Conservation (phyloP, 1,140 invertebrate species). For the Drosophila azteca region DNA sequence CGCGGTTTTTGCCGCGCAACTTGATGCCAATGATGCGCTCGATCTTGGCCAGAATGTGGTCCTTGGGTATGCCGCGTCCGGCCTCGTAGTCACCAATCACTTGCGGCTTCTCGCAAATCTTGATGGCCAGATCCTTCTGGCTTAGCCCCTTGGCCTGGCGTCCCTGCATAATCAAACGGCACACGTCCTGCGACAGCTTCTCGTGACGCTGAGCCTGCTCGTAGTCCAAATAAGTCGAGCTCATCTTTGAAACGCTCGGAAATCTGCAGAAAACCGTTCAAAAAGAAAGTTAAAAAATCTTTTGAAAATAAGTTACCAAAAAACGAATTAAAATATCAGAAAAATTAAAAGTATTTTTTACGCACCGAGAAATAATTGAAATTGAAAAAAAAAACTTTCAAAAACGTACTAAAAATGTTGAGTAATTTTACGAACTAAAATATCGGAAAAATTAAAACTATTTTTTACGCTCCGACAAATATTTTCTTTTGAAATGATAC, state of each 20-base stretch:
- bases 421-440: no score
- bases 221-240: not conserved
- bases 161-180: slow-evolving; percentile 95
- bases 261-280: not conserved
- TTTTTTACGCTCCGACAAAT: not conserved
- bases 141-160: slow-evolving; percentile 94
- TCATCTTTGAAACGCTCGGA: not conserved
- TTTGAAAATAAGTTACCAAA: no score
- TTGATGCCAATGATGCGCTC: slow-evolving; percentile 94
- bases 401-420: no score
- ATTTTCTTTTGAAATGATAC: not conserved
- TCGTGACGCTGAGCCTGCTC: not conserved
- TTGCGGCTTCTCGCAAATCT: slow-evolving; percentile 97
- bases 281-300: no score
- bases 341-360: no score
- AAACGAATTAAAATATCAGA: no score
- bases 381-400: no score
- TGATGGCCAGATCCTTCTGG: slow-evolving; percentile 98
- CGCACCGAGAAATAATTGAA: no score
- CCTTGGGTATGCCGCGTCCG: slow-evolving; percentile 96
- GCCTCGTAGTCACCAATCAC: slow-evolving; percentile 97
- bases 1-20: slow-evolving; percentile 90
- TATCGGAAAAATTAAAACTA: no score
- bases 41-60: slow-evolving; percentile 96
- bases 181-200: slow-evolving; percentile 1